Evolutionary conservation across 2,888 invertebrate species (phyloP), one percentile per base, ranked within the genome.

Genomic region (Cacoxenus indagator): DNA sequence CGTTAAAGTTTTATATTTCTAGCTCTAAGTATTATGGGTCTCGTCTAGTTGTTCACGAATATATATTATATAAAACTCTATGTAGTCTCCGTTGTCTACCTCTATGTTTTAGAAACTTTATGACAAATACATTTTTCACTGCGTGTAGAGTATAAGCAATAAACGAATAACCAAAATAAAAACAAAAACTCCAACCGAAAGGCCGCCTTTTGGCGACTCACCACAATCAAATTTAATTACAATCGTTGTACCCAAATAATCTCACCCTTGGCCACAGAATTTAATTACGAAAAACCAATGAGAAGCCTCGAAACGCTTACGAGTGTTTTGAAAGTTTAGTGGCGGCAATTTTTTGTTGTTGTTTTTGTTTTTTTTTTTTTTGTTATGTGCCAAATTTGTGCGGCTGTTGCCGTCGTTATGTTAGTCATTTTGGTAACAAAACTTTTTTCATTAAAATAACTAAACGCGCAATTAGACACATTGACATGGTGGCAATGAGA

Each of bases 381-480:
- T n/a, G n/a, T n/a, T n/a, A n/a, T n/a, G n/a, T n/a, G n/a, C n/a
- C n/a, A n/a, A n/a, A n/a, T n/a, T n/a, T n/a, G n/a, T n/a, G n/a
- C n/a, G 37, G 26, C 31, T 22, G n/a, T 45, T 43, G 62, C 62
- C 45, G 0, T 37, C 61, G 26, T 55, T 55, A 55, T n/a, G 27
- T 26, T 14, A 6, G 14, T 19, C 48, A 48, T 48, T 17, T n/a
- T 26, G 55, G 14, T 27, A 26, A 6, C 17, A 27, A 24, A 62
- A 64, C 8, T 61, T 61, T 61, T 8, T 19, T 19, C 43, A 61
- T 37, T 31, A 46, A 27, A 24, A 26, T 17, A 46, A n/a, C n/a
- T 64, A 14, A 45, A 45, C 6, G 64, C 14, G 46, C 45, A 26
- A 73, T 80, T 78, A 80, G 80, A 82, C 76, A 71, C 75, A 70